Base-by-base conservation (phyloP, 2,113 vertebrate genomes). In the Solea senegalensis region DNA sequence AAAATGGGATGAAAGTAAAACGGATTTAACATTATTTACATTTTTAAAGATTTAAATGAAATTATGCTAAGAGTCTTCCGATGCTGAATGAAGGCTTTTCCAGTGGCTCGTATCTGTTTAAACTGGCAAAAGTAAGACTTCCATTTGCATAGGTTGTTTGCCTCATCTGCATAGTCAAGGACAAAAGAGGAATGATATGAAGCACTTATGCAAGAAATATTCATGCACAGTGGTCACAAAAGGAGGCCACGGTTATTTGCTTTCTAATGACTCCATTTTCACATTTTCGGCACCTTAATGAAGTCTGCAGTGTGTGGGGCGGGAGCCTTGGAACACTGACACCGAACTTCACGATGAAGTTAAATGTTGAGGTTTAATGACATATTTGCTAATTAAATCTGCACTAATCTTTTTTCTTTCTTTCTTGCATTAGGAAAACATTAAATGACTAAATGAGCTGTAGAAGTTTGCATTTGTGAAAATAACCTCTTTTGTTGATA, bases 121-220 rank as follows among this genome's bases (percentile, higher is more conserved):
- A 72, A 80, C 74, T 59, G 70, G 66, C 61, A 67, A 81, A 39
- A 82, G 71, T 67, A 65, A 62, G 54, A 73, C 27, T 45, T 58
- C 2, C 52, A 84, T 87, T 89, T 86, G 83, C 90, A 87, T 81
- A 74, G 73, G 5, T 72, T 82, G 88, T 88, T 87, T 90, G 74
- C 78, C 72, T 85, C 68, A 87, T 84, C 76, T 89, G 86, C 87
- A 82, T 82, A 85, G 66, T 87, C 88, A 90, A 92, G 89, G 88
- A 82, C 86, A 80, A 84, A 80, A 88, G 45, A 88, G 84, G 81
- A 83, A 89, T 83, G 80, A 83, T 72, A 68, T 51, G 66, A 65
- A 72, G 50, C 62, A 82, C 64, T 83, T 78, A 65, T 81, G 82
- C 74, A 80, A 61, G 60, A 60, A 84, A 80, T 90, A 71, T 84